phyloP scores from a whole-genome alignment of 2,888 invertebrate species.

The Cephus spinipes region DNA sequence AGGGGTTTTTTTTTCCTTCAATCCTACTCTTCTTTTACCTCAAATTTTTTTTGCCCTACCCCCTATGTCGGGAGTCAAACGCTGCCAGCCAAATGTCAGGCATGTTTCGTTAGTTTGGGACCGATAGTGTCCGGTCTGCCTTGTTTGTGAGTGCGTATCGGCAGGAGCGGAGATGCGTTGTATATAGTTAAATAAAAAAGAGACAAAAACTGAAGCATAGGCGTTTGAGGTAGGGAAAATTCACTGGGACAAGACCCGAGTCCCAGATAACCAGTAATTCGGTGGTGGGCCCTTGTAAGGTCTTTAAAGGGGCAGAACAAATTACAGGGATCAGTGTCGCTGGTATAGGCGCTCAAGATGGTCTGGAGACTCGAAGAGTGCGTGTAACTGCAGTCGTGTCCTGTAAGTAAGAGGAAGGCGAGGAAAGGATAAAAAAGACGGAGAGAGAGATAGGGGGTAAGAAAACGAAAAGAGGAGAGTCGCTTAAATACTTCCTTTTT shows the following conservation, averaged over 20 bases:
- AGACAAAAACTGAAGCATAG: not conserved
- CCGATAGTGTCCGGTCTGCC: not conserved
- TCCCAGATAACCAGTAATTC: not conserved
- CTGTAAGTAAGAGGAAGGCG: constrained; percentile 1
- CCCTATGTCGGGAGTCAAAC: not conserved
- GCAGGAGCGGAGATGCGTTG: not conserved
- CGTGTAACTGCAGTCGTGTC: not conserved
- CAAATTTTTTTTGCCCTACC: not conserved
- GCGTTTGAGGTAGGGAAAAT: not conserved
- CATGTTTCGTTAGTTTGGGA: not conserved
- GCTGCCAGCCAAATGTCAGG: not conserved
- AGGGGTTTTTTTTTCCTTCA: not conserved
- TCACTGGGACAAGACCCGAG: not conserved
- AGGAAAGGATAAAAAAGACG: constrained; percentile 29
- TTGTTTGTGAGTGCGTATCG: not conserved
- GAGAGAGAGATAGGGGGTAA: constrained; percentile 15
- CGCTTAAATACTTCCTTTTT: not conserved
- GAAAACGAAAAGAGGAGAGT: not conserved
- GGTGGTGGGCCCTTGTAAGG: not conserved
- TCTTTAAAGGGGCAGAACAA: not conserved
- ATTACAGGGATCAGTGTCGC: not conserved
- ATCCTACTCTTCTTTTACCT: not conserved
- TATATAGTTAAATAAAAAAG: not conserved
- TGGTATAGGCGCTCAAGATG: not conserved
- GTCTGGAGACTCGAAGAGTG: not conserved